Evolutionary conservation across 1,140 invertebrate genomes (phyloP), one percentile per base, ranked within the genome.

Genomic region (Cydia pomonella): DNA sequence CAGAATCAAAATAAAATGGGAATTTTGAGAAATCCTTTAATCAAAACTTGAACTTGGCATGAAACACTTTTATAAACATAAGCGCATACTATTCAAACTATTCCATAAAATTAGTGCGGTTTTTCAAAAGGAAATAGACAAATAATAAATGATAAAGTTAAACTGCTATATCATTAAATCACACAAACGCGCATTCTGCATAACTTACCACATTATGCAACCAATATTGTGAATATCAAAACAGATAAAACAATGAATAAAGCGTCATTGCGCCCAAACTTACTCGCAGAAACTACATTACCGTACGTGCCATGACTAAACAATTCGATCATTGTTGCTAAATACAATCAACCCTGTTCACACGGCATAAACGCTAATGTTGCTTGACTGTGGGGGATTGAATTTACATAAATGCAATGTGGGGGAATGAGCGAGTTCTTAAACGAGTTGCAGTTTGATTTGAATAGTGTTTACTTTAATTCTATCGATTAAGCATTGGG

Each of bases 181-280:
- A 44, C 41, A 16, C 13, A 5, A 50, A 18, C n/a, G 16, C 66
- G 64, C 73, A 75, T 77, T 76, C 16, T 44, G 41, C 10, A 44
- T 44, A 44, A 44, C 41, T 44, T 16, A 12, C 41, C 41, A 44
- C 12, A 44, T 44, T 16, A 44, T 78, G 77, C 78, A 77, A 76
- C 76, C 74, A 59, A 59, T 59, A 59, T 59, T 59, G 53, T 23
- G 21, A n/a, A 59, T 50, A 50, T 66, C 77, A 78, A 73, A 53
- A 72, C 77, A 79, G 75, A 76, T 79, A 77, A 79, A 84, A 59
- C 53, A 59, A 59, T 7, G 21, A 59, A 53, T 53, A 53, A 59
- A 23, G 18, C 18, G 7, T 59, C 53, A 59, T 59, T 59, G 21
- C 53, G 53, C 53, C 53, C 27, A 27, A 64, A 64, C 63, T 64